Evolutionary conservation across 2,113 vertebrate genomes (phyloP).

Genomic region (Gymnogyps californianus): DNA sequence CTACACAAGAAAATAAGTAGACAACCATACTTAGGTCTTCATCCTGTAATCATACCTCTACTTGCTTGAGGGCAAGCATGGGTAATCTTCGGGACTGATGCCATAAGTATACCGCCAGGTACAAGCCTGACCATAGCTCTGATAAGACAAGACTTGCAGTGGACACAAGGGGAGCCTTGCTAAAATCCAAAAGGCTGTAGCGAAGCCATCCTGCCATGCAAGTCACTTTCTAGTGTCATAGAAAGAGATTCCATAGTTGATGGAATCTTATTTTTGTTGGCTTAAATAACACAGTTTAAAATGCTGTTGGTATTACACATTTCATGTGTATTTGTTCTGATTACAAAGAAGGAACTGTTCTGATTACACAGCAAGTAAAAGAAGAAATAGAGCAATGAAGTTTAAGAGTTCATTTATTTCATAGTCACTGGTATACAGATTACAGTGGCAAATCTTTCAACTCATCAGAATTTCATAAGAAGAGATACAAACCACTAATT

Average conservation of each 20-base stretch:
- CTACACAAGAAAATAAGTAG: background rate
- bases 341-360: background rate
- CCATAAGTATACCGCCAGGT: background rate
- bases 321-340: background rate
- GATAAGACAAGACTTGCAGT: background rate
- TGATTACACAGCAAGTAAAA: background rate
- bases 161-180: background rate
- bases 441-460: background rate
- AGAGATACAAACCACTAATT: background rate
- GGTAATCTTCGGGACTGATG: background rate
- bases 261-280: background rate
- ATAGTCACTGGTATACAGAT: background rate
- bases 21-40: background rate
- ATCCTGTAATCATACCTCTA: background rate
- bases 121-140: background rate
- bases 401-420: slow-evolving; percentile 35
- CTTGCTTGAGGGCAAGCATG: background rate
- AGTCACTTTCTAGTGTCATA: background rate
- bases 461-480: slow-evolving; percentile 2
- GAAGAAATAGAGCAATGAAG: background rate
- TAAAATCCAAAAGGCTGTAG: background rate
- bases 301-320: background rate
- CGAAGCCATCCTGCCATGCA: background rate
- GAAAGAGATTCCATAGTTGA: background rate
- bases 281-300: background rate